Conservation (phyloP, 2,797 vertebrate genomes). For the Cuniculus paca region DNA sequence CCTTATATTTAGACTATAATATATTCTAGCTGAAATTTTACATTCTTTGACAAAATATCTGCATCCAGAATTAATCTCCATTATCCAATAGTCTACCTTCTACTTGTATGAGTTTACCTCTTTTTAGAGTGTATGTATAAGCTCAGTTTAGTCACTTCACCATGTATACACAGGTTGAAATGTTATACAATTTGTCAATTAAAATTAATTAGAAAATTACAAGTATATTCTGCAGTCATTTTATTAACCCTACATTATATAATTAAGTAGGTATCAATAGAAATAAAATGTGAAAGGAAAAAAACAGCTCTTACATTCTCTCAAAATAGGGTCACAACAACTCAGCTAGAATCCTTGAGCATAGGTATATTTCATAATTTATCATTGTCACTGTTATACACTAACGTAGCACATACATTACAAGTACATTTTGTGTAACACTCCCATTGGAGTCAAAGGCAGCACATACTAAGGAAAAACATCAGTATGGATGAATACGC, state of each 20-base stretch:
- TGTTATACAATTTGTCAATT: background rate
- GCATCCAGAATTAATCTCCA: fast-evolving
- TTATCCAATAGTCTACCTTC: background rate
- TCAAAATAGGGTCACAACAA: background rate
- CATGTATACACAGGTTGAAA: too few relatives aligned
- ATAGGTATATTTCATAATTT: background rate
- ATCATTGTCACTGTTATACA: background rate
- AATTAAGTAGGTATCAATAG: background rate
- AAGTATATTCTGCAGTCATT: background rate
- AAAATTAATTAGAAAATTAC: background rate
- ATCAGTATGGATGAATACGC: background rate
- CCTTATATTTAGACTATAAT: too few relatives aligned
- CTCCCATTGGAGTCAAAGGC: background rate
- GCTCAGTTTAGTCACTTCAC: background rate
- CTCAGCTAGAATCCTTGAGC: background rate
- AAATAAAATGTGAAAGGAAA: background rate
- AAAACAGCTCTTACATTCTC: background rate
- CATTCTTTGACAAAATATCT: background rate
- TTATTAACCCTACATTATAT: background rate
- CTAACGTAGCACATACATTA: background rate
- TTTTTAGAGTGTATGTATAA: background rate
- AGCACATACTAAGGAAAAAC: background rate
- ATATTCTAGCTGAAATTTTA: background rate
- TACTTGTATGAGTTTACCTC: background rate
- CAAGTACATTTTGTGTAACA: background rate